Percentiles rank a stretch among this genome's conserved stretches.
Conservation (phyloP, 2,113 vertebrate species). For the Campylorhamphus procurvoides region DNA sequence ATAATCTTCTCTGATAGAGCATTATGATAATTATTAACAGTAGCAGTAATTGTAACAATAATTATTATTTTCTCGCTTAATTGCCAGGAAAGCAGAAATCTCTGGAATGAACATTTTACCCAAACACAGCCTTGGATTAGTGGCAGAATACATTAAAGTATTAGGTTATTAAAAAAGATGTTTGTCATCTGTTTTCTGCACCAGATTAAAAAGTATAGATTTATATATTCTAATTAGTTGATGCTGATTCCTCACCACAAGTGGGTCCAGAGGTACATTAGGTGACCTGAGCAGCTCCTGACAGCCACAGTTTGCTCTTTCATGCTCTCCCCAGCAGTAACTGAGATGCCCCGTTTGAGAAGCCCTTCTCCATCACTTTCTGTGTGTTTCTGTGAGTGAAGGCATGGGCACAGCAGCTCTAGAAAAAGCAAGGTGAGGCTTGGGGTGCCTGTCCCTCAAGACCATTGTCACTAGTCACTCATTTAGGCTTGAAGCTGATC, state of each 20-base stretch:
- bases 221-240: neutral
- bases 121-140: neutral
- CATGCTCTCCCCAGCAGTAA: neutral
- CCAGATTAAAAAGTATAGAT: neutral
- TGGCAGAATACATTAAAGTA: neutral
- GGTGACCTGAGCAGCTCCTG: neutral
- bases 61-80: neutral
- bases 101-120: neutral
- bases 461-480: neutral
- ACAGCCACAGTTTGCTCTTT: neutral
- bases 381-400: neutral
- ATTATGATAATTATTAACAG: constrained; percentile 39
- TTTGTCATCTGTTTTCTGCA: neutral
- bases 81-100: constrained; percentile 12
- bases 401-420: fast-evolving
- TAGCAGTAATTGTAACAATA: constrained; percentile 28
- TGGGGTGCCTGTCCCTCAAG: neutral
- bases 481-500: neutral
- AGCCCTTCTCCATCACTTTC: neutral
- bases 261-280: neutral
- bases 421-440: neutral
- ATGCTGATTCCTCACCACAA: neutral
- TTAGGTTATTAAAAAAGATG: neutral
- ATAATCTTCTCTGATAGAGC: constrained; percentile 18
- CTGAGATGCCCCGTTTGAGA: neutral